Conservation (phyloP, 2,888 invertebrate genomes). For the Sturmia bella region DNA sequence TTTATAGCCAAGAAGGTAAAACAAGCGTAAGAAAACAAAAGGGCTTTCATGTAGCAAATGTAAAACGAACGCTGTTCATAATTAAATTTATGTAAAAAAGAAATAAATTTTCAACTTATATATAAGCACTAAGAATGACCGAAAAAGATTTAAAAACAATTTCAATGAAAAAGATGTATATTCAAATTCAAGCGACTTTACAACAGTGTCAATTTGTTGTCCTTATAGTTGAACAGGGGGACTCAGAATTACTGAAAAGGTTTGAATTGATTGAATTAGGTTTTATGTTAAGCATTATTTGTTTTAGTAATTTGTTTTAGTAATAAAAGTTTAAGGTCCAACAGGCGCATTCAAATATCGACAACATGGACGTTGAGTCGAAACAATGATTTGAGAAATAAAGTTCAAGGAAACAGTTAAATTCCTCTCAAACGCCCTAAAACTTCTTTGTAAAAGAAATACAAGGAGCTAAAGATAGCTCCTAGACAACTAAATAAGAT, state of each 20-base stretch:
- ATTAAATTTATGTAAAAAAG: conserved; percentile 12
- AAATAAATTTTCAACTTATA: not conserved
- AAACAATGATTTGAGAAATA: too few relatives aligned
- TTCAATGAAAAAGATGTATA: too few relatives aligned
- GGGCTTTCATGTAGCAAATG: not conserved
- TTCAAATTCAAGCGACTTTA: too few relatives aligned
- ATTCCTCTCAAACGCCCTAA: not conserved
- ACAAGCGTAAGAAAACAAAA: not conserved
- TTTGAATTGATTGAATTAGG: too few relatives aligned
- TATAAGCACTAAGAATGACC: not conserved
- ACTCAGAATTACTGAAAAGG: too few relatives aligned
- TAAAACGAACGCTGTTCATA: conserved; percentile 15
- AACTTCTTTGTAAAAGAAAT: too few relatives aligned
- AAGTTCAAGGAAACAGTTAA: not conserved
- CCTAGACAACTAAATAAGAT: not conserved
- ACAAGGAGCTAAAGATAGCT: conserved; percentile 1
- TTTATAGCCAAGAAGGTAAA: conserved; percentile 22
- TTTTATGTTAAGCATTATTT: too few relatives aligned
- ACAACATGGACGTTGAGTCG: too few relatives aligned
- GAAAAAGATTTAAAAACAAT: not conserved
- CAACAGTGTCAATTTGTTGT: not conserved
- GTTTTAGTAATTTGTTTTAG: too few relatives aligned
- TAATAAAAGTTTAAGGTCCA: too few relatives aligned
- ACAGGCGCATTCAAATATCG: too few relatives aligned
- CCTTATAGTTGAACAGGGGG: not conserved